Percentiles rank a stretch among this genome's conserved stretches.
phyloP scores from a whole-genome alignment of 1,140 invertebrate genomes.

The Uloborus diversus region DNA sequence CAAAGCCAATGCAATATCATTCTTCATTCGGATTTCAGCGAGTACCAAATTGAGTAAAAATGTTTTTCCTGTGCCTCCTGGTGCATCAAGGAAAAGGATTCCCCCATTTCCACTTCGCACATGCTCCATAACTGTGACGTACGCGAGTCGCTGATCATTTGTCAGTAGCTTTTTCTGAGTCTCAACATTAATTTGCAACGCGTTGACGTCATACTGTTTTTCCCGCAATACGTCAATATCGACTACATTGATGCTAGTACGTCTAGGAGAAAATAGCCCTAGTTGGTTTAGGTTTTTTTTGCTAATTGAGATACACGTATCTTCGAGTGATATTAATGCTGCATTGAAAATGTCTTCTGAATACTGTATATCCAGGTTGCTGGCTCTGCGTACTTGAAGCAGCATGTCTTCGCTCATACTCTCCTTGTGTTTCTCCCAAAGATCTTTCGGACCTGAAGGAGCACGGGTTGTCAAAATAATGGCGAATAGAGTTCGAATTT shows the following conservation, averaged over 20 bases:
- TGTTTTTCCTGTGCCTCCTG: slow-evolving; percentile 63
- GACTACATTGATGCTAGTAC: slow-evolving; percentile 11
- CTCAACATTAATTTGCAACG: slow-evolving; percentile 11
- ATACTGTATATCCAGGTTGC: too few species aligned
- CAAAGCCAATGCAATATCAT: slow-evolving; percentile 65
- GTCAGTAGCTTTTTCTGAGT: neutral
- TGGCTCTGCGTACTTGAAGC: too few species aligned
- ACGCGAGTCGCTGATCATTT: slow-evolving; percentile 10
- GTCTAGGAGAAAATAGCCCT: slow-evolving; percentile 47
- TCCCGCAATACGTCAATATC: slow-evolving; percentile 29
- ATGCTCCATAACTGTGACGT: slow-evolving; percentile 2
- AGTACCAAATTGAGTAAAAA: slow-evolving; percentile 61
- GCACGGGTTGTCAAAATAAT: slow-evolving; percentile 60
- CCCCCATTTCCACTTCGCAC: neutral
- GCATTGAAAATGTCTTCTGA: too few species aligned
- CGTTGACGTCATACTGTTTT: slow-evolving; percentile 31
- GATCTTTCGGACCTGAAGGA: slow-evolving; percentile 6
- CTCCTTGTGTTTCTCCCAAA: too few species aligned
- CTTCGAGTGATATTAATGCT: slow-evolving; percentile 63
- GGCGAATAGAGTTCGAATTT: slow-evolving; percentile 66
- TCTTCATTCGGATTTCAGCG: slow-evolving; percentile 48
- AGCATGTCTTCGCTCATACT: too few species aligned
- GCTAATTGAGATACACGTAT: slow-evolving; percentile 46
- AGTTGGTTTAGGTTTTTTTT: slow-evolving; percentile 28
- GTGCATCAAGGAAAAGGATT: slow-evolving; percentile 44